phyloP scores from a whole-genome alignment of 1,140 invertebrate genomes.

The Euura saliciscinereae region DNA sequence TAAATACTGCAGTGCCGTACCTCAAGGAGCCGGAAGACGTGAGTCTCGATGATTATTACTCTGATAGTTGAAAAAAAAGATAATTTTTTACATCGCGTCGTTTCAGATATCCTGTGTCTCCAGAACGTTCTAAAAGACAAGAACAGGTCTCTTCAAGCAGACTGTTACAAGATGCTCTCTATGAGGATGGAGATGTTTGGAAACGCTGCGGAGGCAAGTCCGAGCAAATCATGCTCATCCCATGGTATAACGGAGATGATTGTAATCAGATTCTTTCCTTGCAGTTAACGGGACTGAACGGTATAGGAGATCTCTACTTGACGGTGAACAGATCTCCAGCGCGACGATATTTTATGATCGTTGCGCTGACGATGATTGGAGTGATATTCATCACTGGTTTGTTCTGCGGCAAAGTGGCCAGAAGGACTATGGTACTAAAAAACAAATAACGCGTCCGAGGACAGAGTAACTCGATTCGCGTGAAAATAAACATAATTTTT shows the following conservation, averaged over 20 bases:
- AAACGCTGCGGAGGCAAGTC: slow-evolving; percentile 79
- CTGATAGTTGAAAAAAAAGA: slow-evolving; percentile 8
- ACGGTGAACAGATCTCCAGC: slow-evolving; percentile 75
- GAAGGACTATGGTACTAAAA: slow-evolving; percentile 72
- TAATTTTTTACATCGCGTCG: slow-evolving; percentile 17
- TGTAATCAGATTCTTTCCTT: slow-evolving; percentile 30
- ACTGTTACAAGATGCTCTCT: slow-evolving; percentile 79
- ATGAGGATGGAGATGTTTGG: slow-evolving; percentile 88
- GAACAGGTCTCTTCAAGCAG: slow-evolving; percentile 70
- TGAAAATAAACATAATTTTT: not conserved
- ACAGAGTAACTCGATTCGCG: not conserved
- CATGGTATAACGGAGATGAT: slow-evolving; percentile 15
- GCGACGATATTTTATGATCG: slow-evolving; percentile 77
- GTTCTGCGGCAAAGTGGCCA: slow-evolving; percentile 80
- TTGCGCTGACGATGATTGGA: slow-evolving; percentile 73
- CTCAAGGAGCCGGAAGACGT: slow-evolving; percentile 87
- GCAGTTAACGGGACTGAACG: slow-evolving; percentile 66
- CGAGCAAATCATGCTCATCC: slow-evolving; percentile 1
- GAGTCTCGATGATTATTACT: slow-evolving; percentile 46
- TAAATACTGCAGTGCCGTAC: slow-evolving; percentile 83
- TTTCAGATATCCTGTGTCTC: slow-evolving; percentile 83
- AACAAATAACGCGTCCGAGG: slow-evolving; percentile 64
- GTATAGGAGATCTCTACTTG: slow-evolving; percentile 72
- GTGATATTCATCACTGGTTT: slow-evolving; percentile 82
- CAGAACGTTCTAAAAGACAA: slow-evolving; percentile 72